phyloP scores from a whole-genome alignment of 2,113 vertebrate genomes.

The Tursiops truncatus region DNA sequence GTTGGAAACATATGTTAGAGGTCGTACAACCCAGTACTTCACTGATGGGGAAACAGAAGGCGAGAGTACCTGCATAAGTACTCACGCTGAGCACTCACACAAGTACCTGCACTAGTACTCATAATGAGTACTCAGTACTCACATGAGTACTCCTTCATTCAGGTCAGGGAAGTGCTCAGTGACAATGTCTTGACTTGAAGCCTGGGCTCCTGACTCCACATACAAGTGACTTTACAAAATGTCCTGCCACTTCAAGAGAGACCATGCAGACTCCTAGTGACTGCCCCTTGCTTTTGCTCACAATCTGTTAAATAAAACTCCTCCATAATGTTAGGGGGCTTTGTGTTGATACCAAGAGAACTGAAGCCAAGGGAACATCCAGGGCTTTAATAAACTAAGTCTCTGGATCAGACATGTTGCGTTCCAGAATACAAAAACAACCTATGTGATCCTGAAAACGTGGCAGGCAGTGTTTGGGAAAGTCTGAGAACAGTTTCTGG shows the following conservation, averaged over 20 bases:
- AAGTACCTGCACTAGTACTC: not conserved
- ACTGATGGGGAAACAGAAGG: not conserved
- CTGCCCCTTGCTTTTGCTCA: not conserved
- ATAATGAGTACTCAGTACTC: too few relatives aligned
- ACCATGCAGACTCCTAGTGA: not conserved
- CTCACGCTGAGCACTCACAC: too few relatives aligned
- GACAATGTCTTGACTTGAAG: not conserved
- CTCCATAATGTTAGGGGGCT: not conserved
- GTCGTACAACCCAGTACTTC: not conserved
- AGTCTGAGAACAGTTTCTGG: not conserved
- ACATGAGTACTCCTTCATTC: rapidly evolving
- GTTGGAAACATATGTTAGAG: not conserved
- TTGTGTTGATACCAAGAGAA: not conserved
- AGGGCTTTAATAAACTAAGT: not conserved
- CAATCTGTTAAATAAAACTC: not conserved
- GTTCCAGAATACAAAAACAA: not conserved
- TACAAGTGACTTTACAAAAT: not conserved
- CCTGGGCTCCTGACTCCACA: not conserved
- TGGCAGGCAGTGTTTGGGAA: not conserved
- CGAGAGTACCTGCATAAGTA: rapidly evolving
- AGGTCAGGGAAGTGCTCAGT: too few relatives aligned
- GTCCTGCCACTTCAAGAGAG: not conserved
- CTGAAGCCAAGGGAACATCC: not conserved
- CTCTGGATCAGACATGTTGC: not conserved
- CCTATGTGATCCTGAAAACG: not conserved